phyloP scores from a whole-genome alignment of 2,888 invertebrate genomes.

The Erpobdella octoculata region DNA sequence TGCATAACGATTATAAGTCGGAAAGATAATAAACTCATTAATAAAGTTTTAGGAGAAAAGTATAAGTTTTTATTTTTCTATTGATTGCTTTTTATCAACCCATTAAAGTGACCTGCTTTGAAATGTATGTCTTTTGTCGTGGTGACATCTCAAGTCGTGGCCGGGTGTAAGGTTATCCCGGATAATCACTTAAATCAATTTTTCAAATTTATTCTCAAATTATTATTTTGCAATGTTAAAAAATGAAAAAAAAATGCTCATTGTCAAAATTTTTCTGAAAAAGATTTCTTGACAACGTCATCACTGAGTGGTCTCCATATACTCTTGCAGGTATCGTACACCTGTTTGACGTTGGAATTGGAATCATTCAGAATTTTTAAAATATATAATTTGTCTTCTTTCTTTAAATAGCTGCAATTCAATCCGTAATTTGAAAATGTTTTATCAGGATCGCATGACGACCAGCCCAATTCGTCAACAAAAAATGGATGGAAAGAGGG shows the following conservation, averaged over 20 bases:
- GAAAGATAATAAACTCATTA: too few relatives aligned
- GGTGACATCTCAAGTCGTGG: too few relatives aligned
- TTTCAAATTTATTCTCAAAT: too few relatives aligned
- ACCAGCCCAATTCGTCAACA: constrained; percentile 7
- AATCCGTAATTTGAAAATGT: not conserved
- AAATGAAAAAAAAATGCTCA: not conserved
- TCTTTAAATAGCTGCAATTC: not conserved
- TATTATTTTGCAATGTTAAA: too few relatives aligned
- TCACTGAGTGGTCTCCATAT: not conserved
- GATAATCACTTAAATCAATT: too few relatives aligned
- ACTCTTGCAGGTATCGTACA: not conserved
- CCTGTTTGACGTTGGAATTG: not conserved
- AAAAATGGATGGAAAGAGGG: constrained; percentile 18
- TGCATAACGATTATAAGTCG: too few relatives aligned
- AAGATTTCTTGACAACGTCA: not conserved
- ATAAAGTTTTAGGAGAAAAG: too few relatives aligned
- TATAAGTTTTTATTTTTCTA: too few relatives aligned
- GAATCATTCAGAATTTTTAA: not conserved
- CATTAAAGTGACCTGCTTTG: too few relatives aligned
- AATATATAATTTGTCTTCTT: not conserved
- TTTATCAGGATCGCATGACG: constrained; percentile 13
- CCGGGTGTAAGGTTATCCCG: too few relatives aligned
- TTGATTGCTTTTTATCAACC: too few relatives aligned
- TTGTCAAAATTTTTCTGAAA: not conserved
- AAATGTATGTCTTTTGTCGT: too few relatives aligned